Percentiles rank a stretch among this genome's conserved stretches.
Conservation (phyloP, 2,888 invertebrate species). For the Dione juno region DNA sequence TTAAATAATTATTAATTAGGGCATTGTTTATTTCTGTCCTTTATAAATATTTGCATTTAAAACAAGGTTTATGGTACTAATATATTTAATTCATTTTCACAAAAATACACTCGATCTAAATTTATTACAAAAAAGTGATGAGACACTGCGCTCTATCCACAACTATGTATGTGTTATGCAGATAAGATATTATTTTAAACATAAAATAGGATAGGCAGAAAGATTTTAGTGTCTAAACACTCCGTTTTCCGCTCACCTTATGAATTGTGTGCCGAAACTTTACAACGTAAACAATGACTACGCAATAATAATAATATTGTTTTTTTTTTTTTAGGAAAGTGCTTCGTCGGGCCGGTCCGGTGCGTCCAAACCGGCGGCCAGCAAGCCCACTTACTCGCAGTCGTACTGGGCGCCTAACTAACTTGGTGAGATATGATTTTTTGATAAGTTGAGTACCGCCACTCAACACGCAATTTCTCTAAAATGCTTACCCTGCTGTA, state of each 20-base stretch:
- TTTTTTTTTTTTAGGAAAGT: constrained; percentile 77
- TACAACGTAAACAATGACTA: too few relatives aligned
- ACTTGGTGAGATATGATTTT: background rate
- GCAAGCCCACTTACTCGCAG: constrained; percentile 85
- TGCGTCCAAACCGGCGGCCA: constrained; percentile 85
- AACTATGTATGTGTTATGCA: background rate
- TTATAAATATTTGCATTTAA: background rate
- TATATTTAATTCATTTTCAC: background rate
- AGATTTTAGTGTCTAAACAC: background rate
- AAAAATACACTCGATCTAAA: background rate
- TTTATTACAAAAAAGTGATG: background rate
- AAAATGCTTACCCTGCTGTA: too few relatives aligned
- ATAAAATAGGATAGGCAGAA: background rate
- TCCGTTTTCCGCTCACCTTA: background rate
- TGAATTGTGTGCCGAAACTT: background rate
- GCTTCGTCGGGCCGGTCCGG: constrained; percentile 72
- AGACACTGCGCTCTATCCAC: background rate
- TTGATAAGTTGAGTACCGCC: too few relatives aligned
- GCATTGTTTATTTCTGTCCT: too few relatives aligned
- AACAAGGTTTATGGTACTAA: background rate
- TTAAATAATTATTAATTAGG: too few relatives aligned
- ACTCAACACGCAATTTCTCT: too few relatives aligned
- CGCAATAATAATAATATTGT: background rate
- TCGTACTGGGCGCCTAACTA: constrained; percentile 87
- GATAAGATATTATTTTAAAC: background rate